Evolutionary conservation across 2,113 vertebrate genomes (phyloP), one percentile per base, ranked within the genome.

Genomic region (Gallinago jamesoni): DNA sequence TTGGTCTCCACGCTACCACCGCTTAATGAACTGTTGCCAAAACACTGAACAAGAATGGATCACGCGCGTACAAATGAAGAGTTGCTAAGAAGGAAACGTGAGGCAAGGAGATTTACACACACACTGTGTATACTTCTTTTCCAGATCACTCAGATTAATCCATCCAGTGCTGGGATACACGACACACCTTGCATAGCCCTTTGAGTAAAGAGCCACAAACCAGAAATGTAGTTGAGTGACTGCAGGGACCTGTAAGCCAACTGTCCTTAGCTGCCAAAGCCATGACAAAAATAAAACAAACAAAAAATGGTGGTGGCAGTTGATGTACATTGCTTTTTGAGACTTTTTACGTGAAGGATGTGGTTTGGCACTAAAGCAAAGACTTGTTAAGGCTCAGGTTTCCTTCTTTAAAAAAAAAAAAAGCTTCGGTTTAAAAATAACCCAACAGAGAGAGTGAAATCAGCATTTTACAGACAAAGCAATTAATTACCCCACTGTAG

Each of bases 161-260:
- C 70, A 82, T 84, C 81, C 91, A 76, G 53, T 79, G 74, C 62
- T 2, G 2, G 64, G 76, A 89, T 68, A 30, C 1, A 0, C 8
- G 48, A 74, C 72, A 78, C 62, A 79, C 62, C 66, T 89, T 33
- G 14, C 89, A 47, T 4, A 75, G 74, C 43, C 95, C 91, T 79
- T 87, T 1, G 4, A 62, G 31, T 79, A 60, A 91, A 94, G 87
- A 96, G 95, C 94, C 94, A 93, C 50, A 33, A 81, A 59, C 50
- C 80, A 83, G 81, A 87, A 45, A 16, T 9, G 66, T 17, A 67
- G 69, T 12, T 33, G 35, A 75, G 70, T 28, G 55, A 90, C 0
- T 43, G 81, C 63, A 66, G 70, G 52, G 89, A 89, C 53, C 73
- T 94, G 87, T 87, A 86, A 87, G 89, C 86, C 84, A 89, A 13